These are phyloP conservation scores for Lymantria dispar DNA, from an alignment of 2,888 invertebrate species.

Conservation along the genomic window DNA sequence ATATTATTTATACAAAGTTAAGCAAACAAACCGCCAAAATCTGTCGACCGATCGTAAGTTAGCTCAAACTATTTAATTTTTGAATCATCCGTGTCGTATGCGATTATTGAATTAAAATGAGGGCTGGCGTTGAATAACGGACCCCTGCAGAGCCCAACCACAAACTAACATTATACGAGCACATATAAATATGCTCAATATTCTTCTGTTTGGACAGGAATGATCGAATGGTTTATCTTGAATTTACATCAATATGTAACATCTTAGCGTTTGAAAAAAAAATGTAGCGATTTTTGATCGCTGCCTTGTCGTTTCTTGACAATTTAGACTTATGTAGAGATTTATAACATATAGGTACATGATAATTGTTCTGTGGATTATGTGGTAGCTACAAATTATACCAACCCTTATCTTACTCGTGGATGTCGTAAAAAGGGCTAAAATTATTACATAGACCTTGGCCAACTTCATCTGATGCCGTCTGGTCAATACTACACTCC, in stretches of 20 bases:
- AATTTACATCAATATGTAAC: background rate
- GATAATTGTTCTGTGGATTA: too few species aligned
- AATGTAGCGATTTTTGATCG: slow-evolving; percentile 6
- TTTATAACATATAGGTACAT: too few species aligned
- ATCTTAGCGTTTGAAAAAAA: background rate
- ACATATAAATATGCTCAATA: slow-evolving; percentile 48
- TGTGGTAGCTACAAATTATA: too few species aligned
- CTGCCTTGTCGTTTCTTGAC: too few species aligned
- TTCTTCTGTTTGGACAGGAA: slow-evolving; percentile 48
- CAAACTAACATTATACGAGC: slow-evolving; percentile 45
- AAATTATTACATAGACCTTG: too few species aligned
- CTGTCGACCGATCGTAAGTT: slow-evolving; percentile 23
- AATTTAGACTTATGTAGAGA: too few species aligned
- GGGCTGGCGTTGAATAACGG: slow-evolving; percentile 46
- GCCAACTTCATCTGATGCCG: too few species aligned
- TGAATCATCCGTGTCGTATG: slow-evolving; percentile 41
- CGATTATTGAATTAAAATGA: slow-evolving; percentile 69
- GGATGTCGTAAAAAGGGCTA: too few species aligned
- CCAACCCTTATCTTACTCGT: too few species aligned
- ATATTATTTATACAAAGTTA: background rate
- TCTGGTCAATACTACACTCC: too few species aligned
- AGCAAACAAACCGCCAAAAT: background rate
- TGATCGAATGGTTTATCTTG: slow-evolving; percentile 40
- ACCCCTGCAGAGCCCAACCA: slow-evolving; percentile 58
- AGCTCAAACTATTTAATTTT: slow-evolving; percentile 23